Base-by-base conservation (phyloP, 2,113 vertebrate species). In the Echinops telfairi region DNA sequence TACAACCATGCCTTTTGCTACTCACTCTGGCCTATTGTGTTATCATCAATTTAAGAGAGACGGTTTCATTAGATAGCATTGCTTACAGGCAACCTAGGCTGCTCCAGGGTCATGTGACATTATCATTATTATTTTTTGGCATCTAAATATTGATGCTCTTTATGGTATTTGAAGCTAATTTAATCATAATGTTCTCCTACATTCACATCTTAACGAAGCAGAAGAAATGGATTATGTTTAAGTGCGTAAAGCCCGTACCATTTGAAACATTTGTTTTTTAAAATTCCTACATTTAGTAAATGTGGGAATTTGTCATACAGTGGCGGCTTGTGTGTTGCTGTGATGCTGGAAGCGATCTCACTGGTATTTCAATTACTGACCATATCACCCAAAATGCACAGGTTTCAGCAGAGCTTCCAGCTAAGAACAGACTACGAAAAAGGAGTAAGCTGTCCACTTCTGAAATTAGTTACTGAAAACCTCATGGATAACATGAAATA, bases 201-300 rank as follows among this genome's bases (percentile, higher is more conserved):
- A 90, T 87, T 92, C 29, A 66, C 22, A 83, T 82, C 78, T 86
- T 95, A 92, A 84, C 84, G 75, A 88, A 90, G 78, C 25, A 86
- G 15, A 92, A 86, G 47, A 11, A 53, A 53, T 53, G 47, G 47
- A 12, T 53, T 10, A 53, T 89, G 70, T 60, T 95, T 73, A 88
- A 94, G 47, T 84, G 7, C 3, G 25, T 86, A 60, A 92, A 60
- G 27, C 27, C 68, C 79, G 62, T 70, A 31, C 66, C 90, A 17
- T 43, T 81, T 6, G 83, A 94, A 84, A 84, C 15, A 87, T 87
- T 84, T 75, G 57, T 80, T 90, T n/a, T 79, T 71, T n/a, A 31
- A n/a, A 82, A 77, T 89, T 88, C 16, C 14, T 86, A 27, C 68
- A 62, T 89, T 89, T 91, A 86, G 40, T 77, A 29, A 60, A 58